Percentiles rank a stretch among this genome's conserved stretches.
These are phyloP conservation scores for Ptilorrhoa leucosticta DNA, from an alignment of 2,113 vertebrate genomes.

Conservation along the genomic window DNA sequence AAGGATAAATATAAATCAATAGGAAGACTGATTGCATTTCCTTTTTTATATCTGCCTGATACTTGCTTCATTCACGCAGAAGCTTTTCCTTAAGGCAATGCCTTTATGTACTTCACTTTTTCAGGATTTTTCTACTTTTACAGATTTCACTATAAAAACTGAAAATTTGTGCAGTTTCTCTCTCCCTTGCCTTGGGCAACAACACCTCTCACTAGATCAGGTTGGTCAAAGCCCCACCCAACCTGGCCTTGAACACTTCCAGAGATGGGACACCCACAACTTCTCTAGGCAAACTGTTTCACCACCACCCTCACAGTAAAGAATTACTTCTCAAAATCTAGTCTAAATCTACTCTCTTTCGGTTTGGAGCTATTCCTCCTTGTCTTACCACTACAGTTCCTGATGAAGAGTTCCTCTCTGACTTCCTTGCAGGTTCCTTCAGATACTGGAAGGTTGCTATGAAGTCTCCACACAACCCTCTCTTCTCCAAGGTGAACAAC, in stretches of 20 bases:
- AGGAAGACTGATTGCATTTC: not conserved
- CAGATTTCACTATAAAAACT: not conserved
- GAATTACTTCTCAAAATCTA: not conserved
- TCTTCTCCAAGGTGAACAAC: not conserved
- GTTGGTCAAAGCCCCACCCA: not conserved
- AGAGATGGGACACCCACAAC: not conserved
- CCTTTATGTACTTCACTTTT: not conserved
- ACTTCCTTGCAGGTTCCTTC: not conserved
- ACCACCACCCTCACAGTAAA: not conserved
- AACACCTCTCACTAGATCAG: not conserved
- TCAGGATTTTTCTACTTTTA: not conserved
- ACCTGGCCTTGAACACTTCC: not conserved
- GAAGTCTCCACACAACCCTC: not conserved
- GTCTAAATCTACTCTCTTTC: not conserved
- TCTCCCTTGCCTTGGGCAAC: not conserved
- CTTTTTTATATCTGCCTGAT: not conserved
- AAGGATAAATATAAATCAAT: conserved; percentile 6
- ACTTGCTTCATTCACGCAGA: not conserved
- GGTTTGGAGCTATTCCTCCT: not conserved
- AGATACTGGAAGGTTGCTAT: not conserved
- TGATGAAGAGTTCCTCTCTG: fast-evolving
- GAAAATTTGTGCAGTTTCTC: not conserved
- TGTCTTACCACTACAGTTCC: not conserved
- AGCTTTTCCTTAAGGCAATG: not conserved
- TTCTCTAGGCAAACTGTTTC: not conserved